phyloP scores from a whole-genome alignment of 2,888 invertebrate genomes.

The Conus canariensis region DNA sequence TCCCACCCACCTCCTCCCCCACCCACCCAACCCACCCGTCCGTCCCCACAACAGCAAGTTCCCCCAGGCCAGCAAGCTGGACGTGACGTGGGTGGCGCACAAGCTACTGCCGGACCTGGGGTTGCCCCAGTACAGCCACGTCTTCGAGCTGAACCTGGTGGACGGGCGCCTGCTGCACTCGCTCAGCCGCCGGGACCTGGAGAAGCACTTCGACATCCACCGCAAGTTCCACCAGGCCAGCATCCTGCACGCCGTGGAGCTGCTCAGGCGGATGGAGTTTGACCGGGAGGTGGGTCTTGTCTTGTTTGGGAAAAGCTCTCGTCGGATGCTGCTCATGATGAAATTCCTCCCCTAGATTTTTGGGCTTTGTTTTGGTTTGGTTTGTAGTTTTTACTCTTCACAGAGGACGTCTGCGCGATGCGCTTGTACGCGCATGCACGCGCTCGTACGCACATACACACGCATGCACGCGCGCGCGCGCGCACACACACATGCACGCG shows the following conservation, averaged over 20 bases:
- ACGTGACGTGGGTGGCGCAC: slow-evolving; percentile 95
- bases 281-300: slow-evolving; percentile 81
- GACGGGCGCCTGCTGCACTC: slow-evolving; percentile 96
- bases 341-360: background rate
- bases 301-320: too few relatives aligned
- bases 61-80: slow-evolving; percentile 91
- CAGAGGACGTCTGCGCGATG: too few relatives aligned
- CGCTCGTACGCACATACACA: too few relatives aligned
- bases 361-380: background rate
- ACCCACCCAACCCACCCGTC: background rate
- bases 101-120: slow-evolving; percentile 96
- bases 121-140: slow-evolving; percentile 92
- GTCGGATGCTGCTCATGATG: too few relatives aligned
- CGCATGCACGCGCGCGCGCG: too few relatives aligned
- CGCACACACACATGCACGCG: too few relatives aligned
- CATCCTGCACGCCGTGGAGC: slow-evolving; percentile 94
- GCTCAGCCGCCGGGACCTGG: slow-evolving; percentile 94
- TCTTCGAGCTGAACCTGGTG: slow-evolving; percentile 92
- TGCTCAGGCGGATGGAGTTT: slow-evolving; percentile 93
- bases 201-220: slow-evolving; percentile 94
- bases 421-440: too few relatives aligned
- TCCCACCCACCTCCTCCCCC: too few relatives aligned
- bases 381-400: background rate
- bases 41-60: slow-evolving; percentile 81
- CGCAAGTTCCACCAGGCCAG: slow-evolving; percentile 97